phyloP scores from a whole-genome alignment of 2,888 invertebrate genomes.

The Darwinula stevensoni region DNA sequence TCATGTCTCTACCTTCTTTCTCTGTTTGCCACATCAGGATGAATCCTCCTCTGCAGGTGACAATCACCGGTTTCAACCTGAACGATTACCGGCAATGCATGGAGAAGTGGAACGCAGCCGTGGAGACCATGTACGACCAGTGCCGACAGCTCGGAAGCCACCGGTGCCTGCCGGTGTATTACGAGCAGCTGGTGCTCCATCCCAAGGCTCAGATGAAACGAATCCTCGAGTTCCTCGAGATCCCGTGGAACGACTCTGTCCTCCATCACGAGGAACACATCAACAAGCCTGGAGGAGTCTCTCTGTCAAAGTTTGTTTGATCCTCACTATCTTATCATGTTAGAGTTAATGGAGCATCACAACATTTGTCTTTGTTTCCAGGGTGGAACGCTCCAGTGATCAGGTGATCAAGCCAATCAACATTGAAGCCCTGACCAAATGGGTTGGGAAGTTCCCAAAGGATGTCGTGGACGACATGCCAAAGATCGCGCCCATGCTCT shows the following conservation, averaged over 20 bases:
- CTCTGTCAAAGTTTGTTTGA: conserved; percentile 56
- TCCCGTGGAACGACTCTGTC: conserved; percentile 84
- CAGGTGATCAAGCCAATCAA: conserved; percentile 97
- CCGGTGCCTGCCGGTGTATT: conserved; percentile 65
- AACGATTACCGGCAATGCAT: conserved; percentile 76
- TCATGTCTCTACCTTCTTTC: not conserved
- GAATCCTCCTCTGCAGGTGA: conserved; percentile 20
- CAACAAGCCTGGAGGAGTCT: conserved; percentile 77
- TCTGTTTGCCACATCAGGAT: not conserved
- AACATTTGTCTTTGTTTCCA: conserved; percentile 18
- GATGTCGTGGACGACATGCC: conserved; percentile 81
- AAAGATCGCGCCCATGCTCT: conserved; percentile 76
- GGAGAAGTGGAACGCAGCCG: conserved; percentile 85
- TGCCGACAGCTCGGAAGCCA: conserved; percentile 35
- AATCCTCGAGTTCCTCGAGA: conserved; percentile 56
- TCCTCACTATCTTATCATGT: too few species aligned
- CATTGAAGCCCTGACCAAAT: conserved; percentile 71
- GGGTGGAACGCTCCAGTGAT: conserved; percentile 88
- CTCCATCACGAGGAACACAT: conserved; percentile 92
- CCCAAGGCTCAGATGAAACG: conserved; percentile 62
- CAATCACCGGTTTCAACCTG: conserved; percentile 79
- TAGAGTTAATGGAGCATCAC: too few species aligned
- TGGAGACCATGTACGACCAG: conserved; percentile 75
- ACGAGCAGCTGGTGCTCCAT: conserved; percentile 87
- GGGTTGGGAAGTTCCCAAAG: conserved; percentile 61